Percentiles rank a stretch among this genome's conserved stretches.
Evolutionary conservation across 2,888 invertebrate species (phyloP).

Genomic region (Itoplectis maculator): DNA sequence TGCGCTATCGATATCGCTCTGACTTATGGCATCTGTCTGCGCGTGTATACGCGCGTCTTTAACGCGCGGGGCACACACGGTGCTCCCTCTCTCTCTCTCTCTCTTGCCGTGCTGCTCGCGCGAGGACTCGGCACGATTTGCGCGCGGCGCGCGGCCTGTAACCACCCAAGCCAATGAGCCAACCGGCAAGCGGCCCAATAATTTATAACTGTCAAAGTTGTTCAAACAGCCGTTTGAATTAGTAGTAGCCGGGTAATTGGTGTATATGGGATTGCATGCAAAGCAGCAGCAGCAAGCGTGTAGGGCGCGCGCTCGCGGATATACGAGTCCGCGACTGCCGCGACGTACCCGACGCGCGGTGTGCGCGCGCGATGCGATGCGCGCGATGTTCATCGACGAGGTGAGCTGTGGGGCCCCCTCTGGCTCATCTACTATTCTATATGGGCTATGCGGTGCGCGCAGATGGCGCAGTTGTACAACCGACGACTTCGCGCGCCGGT

Average conservation of each 20-base stretch:
- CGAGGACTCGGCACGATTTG: conserved; percentile 4
- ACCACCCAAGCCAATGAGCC: conserved; percentile 42
- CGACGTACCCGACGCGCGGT: no score
- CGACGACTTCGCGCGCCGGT: conserved; percentile 56
- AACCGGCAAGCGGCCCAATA: conserved; percentile 63
- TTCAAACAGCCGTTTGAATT: conserved; percentile 72
- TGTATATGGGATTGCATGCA: conserved; percentile 62
- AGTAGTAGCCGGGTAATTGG: conserved; percentile 71
- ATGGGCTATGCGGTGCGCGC: conserved; percentile 38
- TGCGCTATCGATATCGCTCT: conserved; percentile 63
- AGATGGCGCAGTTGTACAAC: conserved; percentile 61
- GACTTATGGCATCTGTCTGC: conserved; percentile 48
- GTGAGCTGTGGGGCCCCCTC: conserved; percentile 55
- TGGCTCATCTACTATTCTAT: conserved; percentile 59
- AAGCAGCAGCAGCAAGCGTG: conserved; percentile 38
- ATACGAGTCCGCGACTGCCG: conserved; percentile 49
- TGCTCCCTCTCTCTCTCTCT: no score
- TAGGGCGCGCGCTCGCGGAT: conserved; percentile 25
- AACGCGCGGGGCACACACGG: conserved; percentile 42
- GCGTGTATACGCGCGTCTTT: conserved; percentile 14
- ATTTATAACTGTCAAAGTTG: conserved; percentile 72
- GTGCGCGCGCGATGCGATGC: no score
- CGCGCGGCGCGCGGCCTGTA: conserved; percentile 4
- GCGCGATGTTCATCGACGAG: conserved; percentile 54
- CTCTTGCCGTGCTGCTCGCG: no score